phyloP scores from a whole-genome alignment of 2,888 invertebrate genomes.

The Campoletis raptor region DNA sequence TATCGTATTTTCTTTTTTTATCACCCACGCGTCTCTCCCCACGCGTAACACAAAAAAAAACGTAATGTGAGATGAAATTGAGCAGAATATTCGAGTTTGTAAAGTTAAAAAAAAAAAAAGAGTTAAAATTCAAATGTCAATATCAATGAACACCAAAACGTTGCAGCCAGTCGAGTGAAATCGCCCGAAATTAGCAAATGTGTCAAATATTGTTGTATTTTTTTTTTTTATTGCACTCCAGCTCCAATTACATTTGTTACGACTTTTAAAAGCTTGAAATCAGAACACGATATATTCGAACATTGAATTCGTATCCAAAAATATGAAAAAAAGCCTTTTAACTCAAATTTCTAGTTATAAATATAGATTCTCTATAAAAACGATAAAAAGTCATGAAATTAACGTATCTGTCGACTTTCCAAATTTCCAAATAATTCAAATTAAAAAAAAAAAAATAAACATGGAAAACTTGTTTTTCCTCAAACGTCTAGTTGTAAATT shows the following conservation, averaged over 20 bases:
- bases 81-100: not conserved
- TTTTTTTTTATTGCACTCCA: not conserved
- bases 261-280: not conserved
- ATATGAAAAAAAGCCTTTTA: not conserved
- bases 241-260: not conserved
- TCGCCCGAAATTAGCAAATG: not conserved
- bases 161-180: not conserved
- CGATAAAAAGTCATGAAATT: not conserved
- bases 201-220: not conserved
- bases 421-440: not conserved
- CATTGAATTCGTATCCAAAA: not conserved
- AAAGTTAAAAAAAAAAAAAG: not conserved
- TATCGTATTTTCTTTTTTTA: conserved; percentile 22
- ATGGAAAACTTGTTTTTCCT: not conserved
- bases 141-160: not conserved
- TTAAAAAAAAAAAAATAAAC: not conserved
- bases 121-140: not conserved
- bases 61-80: not conserved
- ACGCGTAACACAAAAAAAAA: not conserved
- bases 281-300: not conserved
- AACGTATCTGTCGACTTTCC: not conserved
- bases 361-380: not conserved
- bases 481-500: not conserved
- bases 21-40: not conserved
- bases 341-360: too few species aligned